Conservation (phyloP, 2,113 vertebrate species). For the Chauna torquata region DNA sequence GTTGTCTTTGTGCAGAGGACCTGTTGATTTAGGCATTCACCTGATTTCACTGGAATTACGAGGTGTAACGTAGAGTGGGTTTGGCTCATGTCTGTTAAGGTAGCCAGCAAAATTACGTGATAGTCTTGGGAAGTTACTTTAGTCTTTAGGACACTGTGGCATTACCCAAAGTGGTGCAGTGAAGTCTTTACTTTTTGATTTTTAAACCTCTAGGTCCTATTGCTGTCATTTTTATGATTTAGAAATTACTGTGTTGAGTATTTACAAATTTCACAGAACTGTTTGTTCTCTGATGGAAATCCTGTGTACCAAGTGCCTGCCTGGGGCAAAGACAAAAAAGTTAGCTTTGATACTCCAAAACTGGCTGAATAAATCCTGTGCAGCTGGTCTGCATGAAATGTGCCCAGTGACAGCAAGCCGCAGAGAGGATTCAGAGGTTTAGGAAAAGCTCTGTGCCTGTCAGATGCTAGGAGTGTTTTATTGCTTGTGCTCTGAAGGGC, state of each 20-base stretch:
- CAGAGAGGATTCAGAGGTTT: not conserved
- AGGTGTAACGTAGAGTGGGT: not conserved
- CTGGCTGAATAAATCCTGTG: constrained; percentile 46
- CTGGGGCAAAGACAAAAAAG: constrained; percentile 15
- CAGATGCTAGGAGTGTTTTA: not conserved
- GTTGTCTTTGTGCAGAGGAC: not conserved
- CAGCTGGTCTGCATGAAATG: constrained; percentile 60
- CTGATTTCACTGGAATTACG: not conserved
- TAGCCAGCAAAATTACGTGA: not conserved
- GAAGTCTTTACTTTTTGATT: not conserved
- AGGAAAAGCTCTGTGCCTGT: constrained; percentile 27
- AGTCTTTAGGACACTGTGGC: not conserved
- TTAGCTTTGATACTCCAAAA: constrained; percentile 45
- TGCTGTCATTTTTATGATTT: not conserved
- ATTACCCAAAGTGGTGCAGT: not conserved
- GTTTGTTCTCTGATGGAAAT: constrained; percentile 53
- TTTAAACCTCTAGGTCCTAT: not conserved
- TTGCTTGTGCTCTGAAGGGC: not conserved
- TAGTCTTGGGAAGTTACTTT: not conserved
- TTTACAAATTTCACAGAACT: constrained; percentile 38
- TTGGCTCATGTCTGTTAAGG: not conserved
- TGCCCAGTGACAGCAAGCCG: not conserved
- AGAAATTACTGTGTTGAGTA: not conserved
- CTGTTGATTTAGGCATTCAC: not conserved
- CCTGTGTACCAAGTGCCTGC: constrained; percentile 13